Percentiles rank a stretch among this genome's conserved stretches.
phyloP scores from a whole-genome alignment of 2,113 vertebrate genomes.

The Megaceryle maxima region DNA sequence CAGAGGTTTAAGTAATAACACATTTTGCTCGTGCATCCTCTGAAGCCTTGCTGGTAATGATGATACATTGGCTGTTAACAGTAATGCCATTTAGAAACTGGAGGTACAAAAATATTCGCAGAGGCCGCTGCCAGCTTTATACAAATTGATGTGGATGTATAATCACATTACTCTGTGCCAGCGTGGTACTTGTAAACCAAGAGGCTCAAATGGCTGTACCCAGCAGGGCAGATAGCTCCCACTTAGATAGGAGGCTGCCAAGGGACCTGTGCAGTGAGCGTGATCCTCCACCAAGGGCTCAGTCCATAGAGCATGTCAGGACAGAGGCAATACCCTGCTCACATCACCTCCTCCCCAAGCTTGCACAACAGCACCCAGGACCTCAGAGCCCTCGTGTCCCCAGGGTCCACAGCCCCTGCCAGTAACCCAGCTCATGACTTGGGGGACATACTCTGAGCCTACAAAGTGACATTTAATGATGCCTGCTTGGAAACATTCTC shows the following conservation, averaged over 20 bases:
- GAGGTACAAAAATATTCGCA: background rate
- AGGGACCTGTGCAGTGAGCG: rapidly evolving
- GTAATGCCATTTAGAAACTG: constrained; percentile 1
- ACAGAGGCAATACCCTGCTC: background rate
- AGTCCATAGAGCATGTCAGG: background rate
- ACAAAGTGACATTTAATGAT: background rate
- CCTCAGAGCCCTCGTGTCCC: background rate
- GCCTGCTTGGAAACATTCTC: background rate
- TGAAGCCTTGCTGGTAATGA: constrained; percentile 19
- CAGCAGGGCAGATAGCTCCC: background rate
- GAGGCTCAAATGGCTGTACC: background rate
- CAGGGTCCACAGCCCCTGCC: background rate
- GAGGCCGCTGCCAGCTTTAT: background rate
- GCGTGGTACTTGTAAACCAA: background rate
- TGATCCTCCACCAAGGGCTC: background rate
- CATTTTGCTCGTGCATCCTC: background rate
- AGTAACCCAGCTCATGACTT: background rate
- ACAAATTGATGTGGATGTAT: background rate
- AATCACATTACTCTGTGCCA: background rate
- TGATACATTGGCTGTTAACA: constrained; percentile 25
- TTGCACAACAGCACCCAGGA: background rate
- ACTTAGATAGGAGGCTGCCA: background rate
- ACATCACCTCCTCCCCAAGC: too few species aligned
- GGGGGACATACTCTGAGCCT: rapidly evolving
- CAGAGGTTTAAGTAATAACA: constrained; percentile 4